Evolutionary conservation across 2,113 vertebrate genomes (phyloP).

Genomic region (Stegostoma tigrinum): DNA sequence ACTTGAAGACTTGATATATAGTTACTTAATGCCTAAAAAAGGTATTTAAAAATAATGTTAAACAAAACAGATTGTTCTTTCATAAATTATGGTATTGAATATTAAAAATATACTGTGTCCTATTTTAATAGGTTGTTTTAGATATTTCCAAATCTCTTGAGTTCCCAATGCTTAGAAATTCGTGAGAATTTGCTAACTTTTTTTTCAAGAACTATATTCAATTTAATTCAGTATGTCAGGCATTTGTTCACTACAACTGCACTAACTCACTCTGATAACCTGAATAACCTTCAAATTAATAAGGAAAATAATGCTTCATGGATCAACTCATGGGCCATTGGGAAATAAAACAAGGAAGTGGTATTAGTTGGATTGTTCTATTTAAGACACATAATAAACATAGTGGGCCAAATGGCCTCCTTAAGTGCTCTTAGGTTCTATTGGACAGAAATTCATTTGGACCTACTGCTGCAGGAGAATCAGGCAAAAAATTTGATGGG

Average conservation of each 20-base stretch:
- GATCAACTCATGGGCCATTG: neutral
- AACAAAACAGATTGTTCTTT: constrained; percentile 13
- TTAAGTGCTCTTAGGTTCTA: neutral
- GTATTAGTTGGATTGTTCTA: neutral
- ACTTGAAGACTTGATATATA: neutral
- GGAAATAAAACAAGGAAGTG: neutral
- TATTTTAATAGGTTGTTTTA: neutral
- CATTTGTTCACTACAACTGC: neutral
- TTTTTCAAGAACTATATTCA: neutral
- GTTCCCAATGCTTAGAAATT: neutral
- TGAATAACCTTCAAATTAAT: neutral
- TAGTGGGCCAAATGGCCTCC: neutral
- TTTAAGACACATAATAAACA: neutral
- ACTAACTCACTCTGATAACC: neutral
- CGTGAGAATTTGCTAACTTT: neutral
- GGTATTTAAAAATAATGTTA: neutral
- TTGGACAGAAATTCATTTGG: too few relatives aligned
- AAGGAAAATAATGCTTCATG: neutral
- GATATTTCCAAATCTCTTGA: neutral
- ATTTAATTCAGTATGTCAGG: neutral
- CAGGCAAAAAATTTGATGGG: too few relatives aligned
- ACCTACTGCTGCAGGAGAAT: too few relatives aligned
- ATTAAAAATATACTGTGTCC: neutral
- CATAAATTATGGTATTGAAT: neutral
- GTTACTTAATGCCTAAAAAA: too few relatives aligned